These are phyloP conservation scores for Hypocryptadius cinnamomeus DNA, from an alignment of 2,113 vertebrate genomes.

Conservation along the genomic window DNA sequence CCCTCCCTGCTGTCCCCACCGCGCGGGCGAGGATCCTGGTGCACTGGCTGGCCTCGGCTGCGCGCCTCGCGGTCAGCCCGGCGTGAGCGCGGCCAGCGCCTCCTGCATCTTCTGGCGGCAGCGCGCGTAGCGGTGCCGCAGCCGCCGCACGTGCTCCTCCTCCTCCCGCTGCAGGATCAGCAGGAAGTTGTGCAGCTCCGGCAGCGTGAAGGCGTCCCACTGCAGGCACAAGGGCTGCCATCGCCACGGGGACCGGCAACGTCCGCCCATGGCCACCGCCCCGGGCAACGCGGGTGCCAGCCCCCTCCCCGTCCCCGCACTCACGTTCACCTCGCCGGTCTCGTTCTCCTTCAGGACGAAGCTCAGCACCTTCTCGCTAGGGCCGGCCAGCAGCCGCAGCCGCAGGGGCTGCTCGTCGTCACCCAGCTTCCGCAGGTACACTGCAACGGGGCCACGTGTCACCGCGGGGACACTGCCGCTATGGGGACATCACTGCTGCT, in stretches of 20 bases:
- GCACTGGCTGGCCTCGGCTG: background rate
- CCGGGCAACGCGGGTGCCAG: accelerated
- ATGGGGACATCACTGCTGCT: background rate
- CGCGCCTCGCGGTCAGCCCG: slow-evolving; percentile 63
- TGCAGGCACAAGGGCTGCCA: slow-evolving; percentile 11
- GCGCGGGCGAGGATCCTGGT: background rate
- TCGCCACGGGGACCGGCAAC: accelerated
- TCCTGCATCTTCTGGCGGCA: slow-evolving; percentile 85
- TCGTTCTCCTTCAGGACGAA: slow-evolving; percentile 94
- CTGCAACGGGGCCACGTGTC: slow-evolving; percentile 33
- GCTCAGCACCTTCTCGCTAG: slow-evolving; percentile 84
- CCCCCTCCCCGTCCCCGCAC: slow-evolving; percentile 57
- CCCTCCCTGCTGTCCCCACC: background rate
- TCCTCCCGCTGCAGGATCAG: slow-evolving; percentile 91
- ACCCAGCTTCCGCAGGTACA: slow-evolving; percentile 81
- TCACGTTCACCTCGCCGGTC: slow-evolving; percentile 91
- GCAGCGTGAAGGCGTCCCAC: slow-evolving; percentile 94
- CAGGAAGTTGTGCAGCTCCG: slow-evolving; percentile 89
- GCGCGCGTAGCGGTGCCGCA: slow-evolving; percentile 80
- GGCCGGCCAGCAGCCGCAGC: slow-evolving; percentile 86
- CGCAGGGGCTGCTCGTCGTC: slow-evolving; percentile 84
- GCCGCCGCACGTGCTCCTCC: slow-evolving; percentile 85
- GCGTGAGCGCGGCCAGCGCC: slow-evolving; percentile 73
- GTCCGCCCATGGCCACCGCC: accelerated
- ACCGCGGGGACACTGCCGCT: background rate